Evolutionary conservation across 2,113 vertebrate species (phyloP).

Genomic region (Romanogobio albipinnatus): DNA sequence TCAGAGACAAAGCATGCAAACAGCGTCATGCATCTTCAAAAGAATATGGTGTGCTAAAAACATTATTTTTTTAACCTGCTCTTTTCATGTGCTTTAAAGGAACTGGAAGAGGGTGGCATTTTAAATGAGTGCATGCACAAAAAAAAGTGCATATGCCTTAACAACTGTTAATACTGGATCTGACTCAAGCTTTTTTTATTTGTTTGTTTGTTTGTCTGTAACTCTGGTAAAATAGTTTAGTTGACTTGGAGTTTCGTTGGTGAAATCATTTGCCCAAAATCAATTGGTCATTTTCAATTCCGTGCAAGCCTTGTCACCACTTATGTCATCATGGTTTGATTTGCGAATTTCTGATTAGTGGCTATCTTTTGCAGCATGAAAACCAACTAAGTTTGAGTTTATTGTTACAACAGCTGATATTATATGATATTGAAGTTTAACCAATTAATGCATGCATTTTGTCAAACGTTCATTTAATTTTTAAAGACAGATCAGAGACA

Average conservation of each 20-base stretch:
- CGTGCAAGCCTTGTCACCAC: background rate
- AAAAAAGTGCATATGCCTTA: background rate
- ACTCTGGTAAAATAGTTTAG: background rate
- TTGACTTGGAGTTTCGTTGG: background rate
- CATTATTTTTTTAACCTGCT: background rate
- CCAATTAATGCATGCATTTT: too few species aligned
- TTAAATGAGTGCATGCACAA: background rate
- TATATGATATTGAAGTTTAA: too few species aligned
- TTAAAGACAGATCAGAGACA: too few species aligned
- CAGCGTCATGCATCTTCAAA: conserved; percentile 21
- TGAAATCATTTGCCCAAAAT: background rate
- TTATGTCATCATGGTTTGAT: background rate
- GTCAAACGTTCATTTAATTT: too few species aligned
- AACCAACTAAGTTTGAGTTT: background rate
- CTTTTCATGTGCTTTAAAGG: background rate
- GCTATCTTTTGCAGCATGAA: background rate
- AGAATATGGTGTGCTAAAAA: background rate
- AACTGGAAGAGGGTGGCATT: background rate
- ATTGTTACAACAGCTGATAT: background rate
- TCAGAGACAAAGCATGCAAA: background rate
- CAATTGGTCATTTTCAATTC: background rate
- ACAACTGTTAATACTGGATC: background rate
- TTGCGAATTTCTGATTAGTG: background rate
- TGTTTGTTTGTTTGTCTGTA: background rate
- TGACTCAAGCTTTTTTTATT: background rate